Percentiles rank a stretch among this genome's conserved stretches.
Conservation (phyloP, 2,888 invertebrate genomes). For the Mesodorylaimus sp. region DNA sequence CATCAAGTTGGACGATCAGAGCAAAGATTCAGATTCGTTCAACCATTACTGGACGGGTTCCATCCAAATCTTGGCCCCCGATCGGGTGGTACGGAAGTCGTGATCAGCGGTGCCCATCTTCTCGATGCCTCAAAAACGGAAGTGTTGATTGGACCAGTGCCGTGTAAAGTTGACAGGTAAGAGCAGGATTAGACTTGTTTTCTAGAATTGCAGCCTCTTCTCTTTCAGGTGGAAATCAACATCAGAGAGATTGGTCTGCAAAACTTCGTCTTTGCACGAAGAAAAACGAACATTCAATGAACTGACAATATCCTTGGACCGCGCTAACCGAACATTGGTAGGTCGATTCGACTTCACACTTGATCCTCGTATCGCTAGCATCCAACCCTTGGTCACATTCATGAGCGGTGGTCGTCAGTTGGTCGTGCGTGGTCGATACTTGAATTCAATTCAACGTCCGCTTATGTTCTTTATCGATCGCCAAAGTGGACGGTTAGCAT, state of each 20-base stretch:
- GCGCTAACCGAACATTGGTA: constrained; percentile 59
- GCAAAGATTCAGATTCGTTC: constrained; percentile 15
- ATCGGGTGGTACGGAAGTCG: constrained; percentile 84
- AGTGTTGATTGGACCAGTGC: constrained; percentile 47
- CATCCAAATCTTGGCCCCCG: constrained; percentile 57
- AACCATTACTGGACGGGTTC: constrained; percentile 20
- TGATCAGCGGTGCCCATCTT: constrained; percentile 71
- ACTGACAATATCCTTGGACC: constrained; percentile 47
- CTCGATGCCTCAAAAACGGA: constrained; percentile 75
- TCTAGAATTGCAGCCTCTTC: no score
- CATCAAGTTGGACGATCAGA: no score
- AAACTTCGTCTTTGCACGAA: neutral
- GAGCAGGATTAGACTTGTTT: no score
- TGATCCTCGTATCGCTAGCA: constrained; percentile 80
- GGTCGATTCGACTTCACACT: constrained; percentile 70
- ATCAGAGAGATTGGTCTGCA: neutral
- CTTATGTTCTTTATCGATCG: constrained; percentile 46
- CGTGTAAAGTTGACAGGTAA: constrained; percentile 61
- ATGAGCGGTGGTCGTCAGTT: constrained; percentile 78
- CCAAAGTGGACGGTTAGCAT: no score
- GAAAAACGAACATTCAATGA: neutral
- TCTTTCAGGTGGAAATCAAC: neutral
- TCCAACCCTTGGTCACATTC: constrained; percentile 76
- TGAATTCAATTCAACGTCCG: constrained; percentile 75
- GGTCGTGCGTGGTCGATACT: constrained; percentile 73